Conservation (phyloP, 2,113 vertebrate genomes). For the Brienomyrus longianalis region DNA sequence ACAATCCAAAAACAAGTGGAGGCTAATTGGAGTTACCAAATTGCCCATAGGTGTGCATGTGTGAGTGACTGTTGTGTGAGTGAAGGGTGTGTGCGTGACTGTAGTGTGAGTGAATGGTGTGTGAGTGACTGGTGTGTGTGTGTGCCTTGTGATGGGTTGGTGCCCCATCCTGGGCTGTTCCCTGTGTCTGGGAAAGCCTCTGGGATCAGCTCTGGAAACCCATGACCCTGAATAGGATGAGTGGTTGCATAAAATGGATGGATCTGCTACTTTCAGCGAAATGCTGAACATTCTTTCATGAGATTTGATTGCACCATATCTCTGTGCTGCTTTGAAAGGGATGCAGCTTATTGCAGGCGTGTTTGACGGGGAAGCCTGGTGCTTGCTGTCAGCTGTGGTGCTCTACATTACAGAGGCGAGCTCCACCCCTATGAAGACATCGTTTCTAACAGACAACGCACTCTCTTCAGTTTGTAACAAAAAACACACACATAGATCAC, state of each 20-base stretch:
- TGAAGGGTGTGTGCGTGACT: too few species aligned
- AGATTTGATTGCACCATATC: not conserved
- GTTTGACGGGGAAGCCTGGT: not conserved
- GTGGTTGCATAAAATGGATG: not conserved
- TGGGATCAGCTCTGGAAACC: not conserved
- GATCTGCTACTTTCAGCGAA: not conserved
- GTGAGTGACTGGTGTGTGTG: too few species aligned
- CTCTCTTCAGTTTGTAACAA: not conserved
- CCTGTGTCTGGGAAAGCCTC: too few species aligned
- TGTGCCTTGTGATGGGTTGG: not conserved
- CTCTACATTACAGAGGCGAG: not conserved
- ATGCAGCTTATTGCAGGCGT: not conserved
- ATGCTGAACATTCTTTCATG: not conserved
- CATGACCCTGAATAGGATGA: not conserved
- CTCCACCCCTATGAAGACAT: not conserved
- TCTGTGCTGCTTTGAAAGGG: not conserved
- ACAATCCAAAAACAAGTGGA: not conserved
- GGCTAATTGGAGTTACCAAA: not conserved
- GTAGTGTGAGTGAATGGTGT: too few species aligned
- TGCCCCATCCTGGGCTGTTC: not conserved
- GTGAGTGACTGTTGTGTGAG: too few species aligned
- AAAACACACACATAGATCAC: not conserved
- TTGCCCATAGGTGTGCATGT: not conserved
- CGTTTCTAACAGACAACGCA: not conserved
- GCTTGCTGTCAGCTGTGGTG: not conserved